These are phyloP conservation scores for Dryas iulia DNA, from an alignment of 1,140 invertebrate species.

Conservation along the genomic window DNA sequence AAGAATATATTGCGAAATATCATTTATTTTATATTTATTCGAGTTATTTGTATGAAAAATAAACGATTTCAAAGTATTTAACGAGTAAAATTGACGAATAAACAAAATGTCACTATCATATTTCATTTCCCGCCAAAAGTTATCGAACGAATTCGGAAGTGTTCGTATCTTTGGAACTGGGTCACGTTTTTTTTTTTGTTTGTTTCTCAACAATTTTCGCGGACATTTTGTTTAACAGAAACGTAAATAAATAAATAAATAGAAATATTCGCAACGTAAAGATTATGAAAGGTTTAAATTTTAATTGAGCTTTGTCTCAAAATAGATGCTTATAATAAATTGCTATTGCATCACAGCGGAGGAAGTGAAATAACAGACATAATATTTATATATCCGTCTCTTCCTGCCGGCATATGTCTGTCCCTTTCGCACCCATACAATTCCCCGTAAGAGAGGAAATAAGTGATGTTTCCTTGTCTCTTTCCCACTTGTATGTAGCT, in stretches of 20 bases:
- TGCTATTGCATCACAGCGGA: constrained; percentile 76
- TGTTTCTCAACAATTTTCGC: not conserved
- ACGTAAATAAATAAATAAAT: not conserved
- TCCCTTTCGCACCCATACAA: constrained; percentile 57
- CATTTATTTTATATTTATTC: not conserved
- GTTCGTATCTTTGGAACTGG: constrained; percentile 8
- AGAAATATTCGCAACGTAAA: constrained; percentile 6
- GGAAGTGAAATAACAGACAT: constrained; percentile 79
- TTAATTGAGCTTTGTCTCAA: constrained; percentile 66
- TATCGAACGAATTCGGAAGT: constrained; percentile 13
- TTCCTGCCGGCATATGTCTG: constrained; percentile 51
- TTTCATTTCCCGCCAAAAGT: constrained; percentile 31
- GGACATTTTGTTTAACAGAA: not conserved
- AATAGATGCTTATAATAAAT: constrained; percentile 73
- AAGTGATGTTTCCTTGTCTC: constrained; percentile 41
- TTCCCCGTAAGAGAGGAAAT: constrained; percentile 50
- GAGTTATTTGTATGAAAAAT: not conserved
- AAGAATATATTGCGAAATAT: not conserved
- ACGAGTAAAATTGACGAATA: not conserved
- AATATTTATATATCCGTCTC: constrained; percentile 76
- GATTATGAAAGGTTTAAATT: constrained; percentile 44
- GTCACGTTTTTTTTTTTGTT: constrained; percentile 16
- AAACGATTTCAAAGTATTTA: not conserved
- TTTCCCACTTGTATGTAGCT: constrained; percentile 39
- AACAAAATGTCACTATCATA: not conserved